Percentiles rank a stretch among this genome's conserved stretches.
Evolutionary conservation across 2,888 invertebrate species (phyloP).

Genomic region (Matsumyia berberina): DNA sequence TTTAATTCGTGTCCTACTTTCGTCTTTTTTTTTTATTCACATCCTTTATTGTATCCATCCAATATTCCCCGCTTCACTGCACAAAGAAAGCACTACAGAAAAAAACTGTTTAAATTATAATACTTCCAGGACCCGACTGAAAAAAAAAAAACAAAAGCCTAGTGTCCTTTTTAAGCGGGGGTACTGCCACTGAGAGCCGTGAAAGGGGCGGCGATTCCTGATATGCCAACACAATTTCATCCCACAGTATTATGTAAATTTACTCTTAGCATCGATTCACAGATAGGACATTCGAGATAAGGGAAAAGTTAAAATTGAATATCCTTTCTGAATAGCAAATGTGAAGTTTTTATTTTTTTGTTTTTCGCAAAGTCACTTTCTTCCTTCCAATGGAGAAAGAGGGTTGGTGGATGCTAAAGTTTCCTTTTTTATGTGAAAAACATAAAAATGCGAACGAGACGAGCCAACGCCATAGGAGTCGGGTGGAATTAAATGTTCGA

Average conservation of each 20-base stretch:
- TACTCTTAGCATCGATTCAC: conserved; percentile 47
- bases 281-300: conserved; percentile 70
- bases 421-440: conserved; percentile 59
- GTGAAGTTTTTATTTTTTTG: conserved; percentile 53
- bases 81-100: conserved; percentile 14
- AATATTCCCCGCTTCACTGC: conserved; percentile 20
- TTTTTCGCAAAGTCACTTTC: conserved; percentile 58
- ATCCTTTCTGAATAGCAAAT: conserved; percentile 74
- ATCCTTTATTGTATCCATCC: background rate
- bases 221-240: conserved; percentile 19
- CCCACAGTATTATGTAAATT: conserved; percentile 70
- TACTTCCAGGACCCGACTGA: background rate
- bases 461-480: conserved; percentile 8
- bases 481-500: conserved; percentile 69
- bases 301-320: conserved; percentile 74
- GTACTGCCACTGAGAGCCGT: conserved; percentile 13
- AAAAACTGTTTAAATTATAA: conserved; percentile 17
- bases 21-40: background rate
- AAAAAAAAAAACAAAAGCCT: background rate
- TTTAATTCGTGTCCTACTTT: conserved; percentile 22
- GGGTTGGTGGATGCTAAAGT: conserved; percentile 31
- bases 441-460: conserved; percentile 69
- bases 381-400: conserved; percentile 31
- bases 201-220: conserved; percentile 36
- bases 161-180: conserved; percentile 23